These are phyloP conservation scores for Meiosimyza decipiens DNA, from an alignment of 2,888 invertebrate genomes.

Conservation along the genomic window DNA sequence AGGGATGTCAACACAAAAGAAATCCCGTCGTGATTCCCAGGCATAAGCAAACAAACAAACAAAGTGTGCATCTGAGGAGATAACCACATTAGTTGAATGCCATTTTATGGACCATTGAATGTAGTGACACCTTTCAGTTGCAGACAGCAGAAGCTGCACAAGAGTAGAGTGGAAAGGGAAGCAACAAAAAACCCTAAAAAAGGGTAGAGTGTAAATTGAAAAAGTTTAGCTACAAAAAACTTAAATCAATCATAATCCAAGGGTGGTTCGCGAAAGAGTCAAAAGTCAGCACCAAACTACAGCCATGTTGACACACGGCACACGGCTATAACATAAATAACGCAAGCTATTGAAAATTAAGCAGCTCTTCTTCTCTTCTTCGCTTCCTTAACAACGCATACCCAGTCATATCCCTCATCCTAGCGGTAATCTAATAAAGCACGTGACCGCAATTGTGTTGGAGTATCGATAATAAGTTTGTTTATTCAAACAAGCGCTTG, in stretches of 20 bases:
- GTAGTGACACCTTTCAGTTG: conserved; percentile 58
- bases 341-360: conserved; percentile 60
- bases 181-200: background rate
- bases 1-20: conserved; percentile 46
- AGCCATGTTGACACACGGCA: conserved; percentile 43
- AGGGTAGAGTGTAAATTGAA: conserved; percentile 29
- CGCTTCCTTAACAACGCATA: conserved; percentile 38
- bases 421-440: conserved; percentile 49
- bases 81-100: conserved; percentile 60
- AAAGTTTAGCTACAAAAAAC: conserved; percentile 38
- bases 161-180: background rate
- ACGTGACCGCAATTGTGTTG: conserved; percentile 66
- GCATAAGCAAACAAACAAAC: conserved; percentile 41
- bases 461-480: conserved; percentile 65
- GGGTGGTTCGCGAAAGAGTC: conserved; percentile 50
- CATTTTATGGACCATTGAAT: conserved; percentile 68
- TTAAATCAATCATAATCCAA: conserved; percentile 61
- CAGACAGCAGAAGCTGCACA: conserved; percentile 38
- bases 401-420: conserved; percentile 18
- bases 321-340: conserved; percentile 46
- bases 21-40: conserved; percentile 24
- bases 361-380: conserved; percentile 35
- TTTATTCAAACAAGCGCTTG: conserved; percentile 53
- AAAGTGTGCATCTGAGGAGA: conserved; percentile 65
- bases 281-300: conserved; percentile 53